Conservation (phyloP, 2,113 vertebrate species). For the Sinocyclocheilus anophthalmus region DNA sequence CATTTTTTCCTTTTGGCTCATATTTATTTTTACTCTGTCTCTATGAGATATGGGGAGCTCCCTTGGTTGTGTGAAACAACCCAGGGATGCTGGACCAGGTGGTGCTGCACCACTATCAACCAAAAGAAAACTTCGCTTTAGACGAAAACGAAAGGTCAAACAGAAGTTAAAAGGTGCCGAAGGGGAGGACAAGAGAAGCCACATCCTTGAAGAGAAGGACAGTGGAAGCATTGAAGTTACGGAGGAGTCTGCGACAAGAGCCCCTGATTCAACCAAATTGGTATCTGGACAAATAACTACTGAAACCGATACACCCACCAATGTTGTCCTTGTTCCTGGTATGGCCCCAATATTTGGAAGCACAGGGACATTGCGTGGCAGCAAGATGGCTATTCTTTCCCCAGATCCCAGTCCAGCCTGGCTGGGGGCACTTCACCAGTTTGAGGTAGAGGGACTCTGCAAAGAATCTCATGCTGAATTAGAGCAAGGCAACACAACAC, state of each 20-base stretch:
- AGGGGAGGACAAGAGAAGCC: constrained; percentile 31
- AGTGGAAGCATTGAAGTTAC: constrained; percentile 67
- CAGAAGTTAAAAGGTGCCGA: constrained; percentile 53
- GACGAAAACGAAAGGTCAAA: constrained; percentile 73
- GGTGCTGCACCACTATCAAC: constrained; percentile 78
- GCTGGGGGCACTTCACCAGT: constrained; percentile 67
- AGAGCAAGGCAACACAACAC: constrained; percentile 69
- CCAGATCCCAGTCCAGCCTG: constrained; percentile 74
- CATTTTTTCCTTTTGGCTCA: background rate
- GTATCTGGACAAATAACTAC: constrained; percentile 49
- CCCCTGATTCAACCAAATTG: constrained; percentile 12
- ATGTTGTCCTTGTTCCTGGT: constrained; percentile 45
- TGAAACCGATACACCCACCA: constrained; percentile 56
- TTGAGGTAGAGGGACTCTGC: constrained; percentile 22
- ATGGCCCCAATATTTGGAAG: constrained; percentile 57
- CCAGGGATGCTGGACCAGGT: constrained; percentile 74
- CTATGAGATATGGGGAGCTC: constrained; percentile 87
- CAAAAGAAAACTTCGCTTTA: constrained; percentile 85
- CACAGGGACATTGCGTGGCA: constrained; percentile 60
- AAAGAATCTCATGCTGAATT: constrained; percentile 37
- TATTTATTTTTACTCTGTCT: constrained; percentile 8
- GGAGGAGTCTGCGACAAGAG: background rate
- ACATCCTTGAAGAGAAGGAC: constrained; percentile 47
- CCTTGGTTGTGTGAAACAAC: constrained; percentile 91
- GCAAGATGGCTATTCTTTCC: constrained; percentile 62